These are phyloP conservation scores for Cromileptes altivelis DNA, from an alignment of 2,113 vertebrate species.

Conservation along the genomic window DNA sequence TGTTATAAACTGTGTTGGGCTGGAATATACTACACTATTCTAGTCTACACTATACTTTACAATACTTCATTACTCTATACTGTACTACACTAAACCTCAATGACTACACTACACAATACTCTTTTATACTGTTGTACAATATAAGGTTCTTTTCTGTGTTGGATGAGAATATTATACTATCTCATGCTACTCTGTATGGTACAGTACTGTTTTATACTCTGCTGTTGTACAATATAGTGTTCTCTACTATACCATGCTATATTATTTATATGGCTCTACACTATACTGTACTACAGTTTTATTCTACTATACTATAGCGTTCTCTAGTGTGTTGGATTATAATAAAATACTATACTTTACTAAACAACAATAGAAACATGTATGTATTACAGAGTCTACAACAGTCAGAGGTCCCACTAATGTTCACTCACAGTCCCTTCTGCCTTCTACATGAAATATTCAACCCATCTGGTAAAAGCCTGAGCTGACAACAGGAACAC, in stretches of 20 bases:
- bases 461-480: conserved; percentile 70
- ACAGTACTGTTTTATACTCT: background rate
- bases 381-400: conserved; percentile 10
- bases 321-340: no score
- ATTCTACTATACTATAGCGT: background rate
- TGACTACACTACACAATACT: background rate
- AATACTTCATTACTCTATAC: background rate
- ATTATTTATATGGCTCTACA: background rate
- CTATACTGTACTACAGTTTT: background rate
- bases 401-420: conserved; percentile 31
- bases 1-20: no score
- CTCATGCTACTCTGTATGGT: background rate
- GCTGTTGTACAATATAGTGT: no score
- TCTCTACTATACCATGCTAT: background rate
- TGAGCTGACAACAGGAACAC: conserved; percentile 34
- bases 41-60: no score
- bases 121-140: background rate
- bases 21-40: no score
- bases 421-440: conserved; percentile 52
- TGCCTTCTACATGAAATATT: conserved; percentile 80
- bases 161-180: no score
- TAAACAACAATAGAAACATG: conserved; percentile 3
- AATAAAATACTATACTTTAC: background rate
- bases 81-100: no score
- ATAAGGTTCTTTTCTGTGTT: background rate